These are phyloP conservation scores for Choristoneura rosaceana DNA, from an alignment of 2,888 invertebrate species.

Conservation along the genomic window DNA sequence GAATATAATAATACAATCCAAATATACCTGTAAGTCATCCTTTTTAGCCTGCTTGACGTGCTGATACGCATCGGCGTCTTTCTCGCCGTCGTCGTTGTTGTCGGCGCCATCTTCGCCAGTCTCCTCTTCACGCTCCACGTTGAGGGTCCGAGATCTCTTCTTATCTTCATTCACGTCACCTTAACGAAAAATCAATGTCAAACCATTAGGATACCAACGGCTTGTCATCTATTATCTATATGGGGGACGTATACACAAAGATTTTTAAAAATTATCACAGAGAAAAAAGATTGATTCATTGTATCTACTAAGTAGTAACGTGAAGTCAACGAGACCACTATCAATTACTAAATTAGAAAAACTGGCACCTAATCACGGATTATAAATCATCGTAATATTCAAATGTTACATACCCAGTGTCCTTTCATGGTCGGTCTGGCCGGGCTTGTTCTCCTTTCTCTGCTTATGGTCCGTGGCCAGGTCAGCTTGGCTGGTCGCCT, in stretches of 20 bases:
- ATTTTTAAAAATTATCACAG: too few species aligned
- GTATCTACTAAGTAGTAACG: too few species aligned
- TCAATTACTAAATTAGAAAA: too few species aligned
- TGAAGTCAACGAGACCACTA: too few species aligned
- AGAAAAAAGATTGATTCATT: too few species aligned
- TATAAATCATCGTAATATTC: background rate
- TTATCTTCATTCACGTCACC: constrained; percentile 88
- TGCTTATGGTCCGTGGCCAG: constrained; percentile 71
- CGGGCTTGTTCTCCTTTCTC: constrained; percentile 88
- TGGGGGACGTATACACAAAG: too few species aligned
- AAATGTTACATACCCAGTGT: constrained; percentile 81
- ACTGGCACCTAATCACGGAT: too few species aligned
- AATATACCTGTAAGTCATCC: constrained; percentile 87
- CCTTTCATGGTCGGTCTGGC: constrained; percentile 90
- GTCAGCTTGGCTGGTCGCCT: constrained; percentile 71
- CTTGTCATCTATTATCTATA: too few species aligned
- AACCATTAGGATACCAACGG: background rate
- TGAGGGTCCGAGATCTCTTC: constrained; percentile 87
- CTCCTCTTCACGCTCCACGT: constrained; percentile 77
- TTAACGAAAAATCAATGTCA: constrained; percentile 44
- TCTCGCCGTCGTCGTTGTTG: constrained; percentile 72
- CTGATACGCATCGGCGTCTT: constrained; percentile 89
- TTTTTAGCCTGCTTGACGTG: constrained; percentile 93
- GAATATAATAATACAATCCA: too few species aligned
- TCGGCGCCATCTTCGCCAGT: constrained; percentile 77